These are phyloP conservation scores for Ommatoiulus sabulosus DNA, from an alignment of 2,888 invertebrate genomes.

Conservation along the genomic window DNA sequence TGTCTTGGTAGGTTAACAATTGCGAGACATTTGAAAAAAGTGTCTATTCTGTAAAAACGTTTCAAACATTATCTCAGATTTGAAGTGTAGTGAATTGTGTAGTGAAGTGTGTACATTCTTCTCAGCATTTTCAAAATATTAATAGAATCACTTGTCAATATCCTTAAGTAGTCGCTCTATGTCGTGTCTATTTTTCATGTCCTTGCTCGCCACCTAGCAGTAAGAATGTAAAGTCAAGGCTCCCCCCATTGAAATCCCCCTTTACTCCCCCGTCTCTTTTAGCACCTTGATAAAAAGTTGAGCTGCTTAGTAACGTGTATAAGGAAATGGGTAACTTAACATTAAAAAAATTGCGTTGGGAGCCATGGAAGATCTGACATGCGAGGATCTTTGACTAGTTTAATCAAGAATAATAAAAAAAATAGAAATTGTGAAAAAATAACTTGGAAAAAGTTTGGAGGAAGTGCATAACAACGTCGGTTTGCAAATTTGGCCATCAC, in stretches of 20 bases:
- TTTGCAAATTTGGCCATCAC: not conserved
- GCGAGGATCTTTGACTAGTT: not conserved
- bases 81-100: not conserved
- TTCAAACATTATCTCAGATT: not conserved
- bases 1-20: too few relatives aligned
- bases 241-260: not conserved
- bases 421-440: not conserved
- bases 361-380: not conserved
- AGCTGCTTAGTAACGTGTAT: too few relatives aligned
- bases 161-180: not conserved
- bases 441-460: not conserved
- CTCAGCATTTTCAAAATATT: not conserved
- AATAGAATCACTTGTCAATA: not conserved
- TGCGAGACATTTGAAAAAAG: too few relatives aligned
- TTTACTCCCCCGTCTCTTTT: not conserved
- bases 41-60: too few relatives aligned
- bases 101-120: too few relatives aligned
- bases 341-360: not conserved
- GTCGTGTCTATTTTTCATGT: not conserved
- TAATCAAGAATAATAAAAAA: not conserved
- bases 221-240: not conserved
- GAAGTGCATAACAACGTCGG: not conserved
- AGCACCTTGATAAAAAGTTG: too few relatives aligned
- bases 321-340: too few relatives aligned
- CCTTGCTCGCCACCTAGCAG: not conserved